phyloP scores from a whole-genome alignment of 2,888 invertebrate species.

The Drosophila macrospina region DNA sequence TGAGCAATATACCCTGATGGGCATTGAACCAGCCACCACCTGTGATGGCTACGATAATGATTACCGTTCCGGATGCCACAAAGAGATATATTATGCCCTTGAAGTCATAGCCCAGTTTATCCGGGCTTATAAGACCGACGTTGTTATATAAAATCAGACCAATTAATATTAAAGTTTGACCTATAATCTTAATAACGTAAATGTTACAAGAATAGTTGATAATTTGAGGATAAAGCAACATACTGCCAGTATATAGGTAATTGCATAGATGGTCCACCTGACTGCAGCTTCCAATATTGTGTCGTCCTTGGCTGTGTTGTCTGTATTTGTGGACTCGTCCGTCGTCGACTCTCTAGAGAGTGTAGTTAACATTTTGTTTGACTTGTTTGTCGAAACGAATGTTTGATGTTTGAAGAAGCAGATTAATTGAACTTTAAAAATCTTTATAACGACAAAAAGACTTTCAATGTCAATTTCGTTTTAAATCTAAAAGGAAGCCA shows the following conservation, averaged over 20 bases:
- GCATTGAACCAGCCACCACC: slow-evolving; percentile 7
- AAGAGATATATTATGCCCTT: neutral
- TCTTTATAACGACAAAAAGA: neutral
- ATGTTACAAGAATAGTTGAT: neutral
- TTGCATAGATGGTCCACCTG: slow-evolving; percentile 3
- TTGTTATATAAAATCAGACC: neutral
- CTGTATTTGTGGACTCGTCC: neutral
- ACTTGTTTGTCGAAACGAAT: neutral
- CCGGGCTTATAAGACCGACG: neutral
- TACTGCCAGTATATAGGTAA: neutral
- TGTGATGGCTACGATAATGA: neutral
- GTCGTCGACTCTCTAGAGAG: neutral
- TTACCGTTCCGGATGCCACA: neutral
- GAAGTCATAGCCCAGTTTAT: neutral
- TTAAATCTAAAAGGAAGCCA: slow-evolving; percentile 12
- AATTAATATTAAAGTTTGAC: neutral
- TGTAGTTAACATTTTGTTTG: neutral
- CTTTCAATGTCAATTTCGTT: neutral
- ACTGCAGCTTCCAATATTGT: neutral
- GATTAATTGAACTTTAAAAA: neutral
- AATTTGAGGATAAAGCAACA: neutral
- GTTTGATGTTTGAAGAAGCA: neutral
- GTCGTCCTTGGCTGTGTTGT: neutral
- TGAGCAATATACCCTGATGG: neutral
- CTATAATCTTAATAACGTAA: neutral